Base-by-base conservation (phyloP, 2,888 invertebrate species). In the Tenthredo mesomela region DNA sequence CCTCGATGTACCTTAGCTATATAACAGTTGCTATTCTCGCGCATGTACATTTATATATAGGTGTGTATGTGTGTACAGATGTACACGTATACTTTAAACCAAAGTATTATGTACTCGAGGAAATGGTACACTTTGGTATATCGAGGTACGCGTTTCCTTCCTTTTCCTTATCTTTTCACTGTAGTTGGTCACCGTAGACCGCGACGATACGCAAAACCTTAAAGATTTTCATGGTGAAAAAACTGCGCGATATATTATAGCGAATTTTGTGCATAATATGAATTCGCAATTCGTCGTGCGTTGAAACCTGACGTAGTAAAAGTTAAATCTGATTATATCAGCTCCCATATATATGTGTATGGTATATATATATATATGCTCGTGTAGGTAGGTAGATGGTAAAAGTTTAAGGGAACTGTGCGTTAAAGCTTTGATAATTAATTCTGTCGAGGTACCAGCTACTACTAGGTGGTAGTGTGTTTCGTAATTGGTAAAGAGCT, bases 401-500 rank as follows among this genome's bases (percentile, higher is more conserved):
- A 54, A 54, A 77, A 77, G 77, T 77, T 77, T 77, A n/a, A 29
- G 25, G 18, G 21, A 54, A 33, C 29, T 25, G 29, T 50, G 47
- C 47, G 77, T 77, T 77, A 77, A 77, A 50, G 33, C 77, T 77
- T 54, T 50, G 18, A 50, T 77, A 54, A 77, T 77, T 50, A 77
- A 77, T 77, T 77, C 77, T 54, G 50, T 73, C 33, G 33, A 10
- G 67, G 73, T 12, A 73, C 18, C 37, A 21, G 21, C 77, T 29
- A 77, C 40, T 73, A 10, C 77, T 50, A 50, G 77, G 54, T 33
- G n/a, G 12, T 18, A 54, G 77, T 25, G 50, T 77, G n/a, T n/a
- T 12, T 15, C 77, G 54, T 77, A 50, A 77, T 77, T 77, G 77
- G 47, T 77, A 10, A 77, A 77, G 77, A 77, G 77, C 50, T 77